Percentiles rank a stretch among this genome's conserved stretches.
These are phyloP conservation scores for Pammene aurita DNA, from an alignment of 2,888 invertebrate genomes.

Conservation along the genomic window DNA sequence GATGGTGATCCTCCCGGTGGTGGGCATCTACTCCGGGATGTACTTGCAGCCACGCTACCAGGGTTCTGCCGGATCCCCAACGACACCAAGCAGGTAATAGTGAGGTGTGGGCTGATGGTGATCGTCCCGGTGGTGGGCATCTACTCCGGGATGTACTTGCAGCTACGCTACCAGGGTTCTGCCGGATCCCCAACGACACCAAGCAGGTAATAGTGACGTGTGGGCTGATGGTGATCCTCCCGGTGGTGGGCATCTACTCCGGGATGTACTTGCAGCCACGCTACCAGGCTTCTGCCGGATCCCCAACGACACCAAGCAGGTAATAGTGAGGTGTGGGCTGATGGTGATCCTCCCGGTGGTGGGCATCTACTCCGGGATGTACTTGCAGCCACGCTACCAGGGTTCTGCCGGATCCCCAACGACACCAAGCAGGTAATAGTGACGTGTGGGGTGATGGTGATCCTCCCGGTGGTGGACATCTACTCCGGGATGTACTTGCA, in stretches of 20 bases:
- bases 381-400: slow-evolving; percentile 85
- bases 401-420: slow-evolving; percentile 88
- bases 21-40: slow-evolving; percentile 88
- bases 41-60: slow-evolving; percentile 85
- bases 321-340: slow-evolving; percentile 78
- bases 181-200: slow-evolving; percentile 84
- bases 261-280: slow-evolving; percentile 87
- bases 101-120: slow-evolving; percentile 82
- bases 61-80: slow-evolving; percentile 88
- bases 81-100: slow-evolving; percentile 47
- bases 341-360: slow-evolving; percentile 87
- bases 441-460: slow-evolving; percentile 87
- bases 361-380: slow-evolving; percentile 88
- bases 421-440: slow-evolving; percentile 48
- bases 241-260: slow-evolving; percentile 87
- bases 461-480: slow-evolving; percentile 87
- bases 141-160: slow-evolving; percentile 87
- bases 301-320: slow-evolving; percentile 72
- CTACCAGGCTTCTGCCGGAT: slow-evolving; percentile 88
- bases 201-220: slow-evolving; percentile 35
- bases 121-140: slow-evolving; percentile 88
- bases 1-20: slow-evolving; percentile 86
- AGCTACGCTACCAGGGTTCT: slow-evolving; percentile 86
- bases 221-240: slow-evolving; percentile 87
- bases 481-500: slow-evolving; percentile 87